Base-by-base conservation (phyloP, 2,113 vertebrate genomes). In the Indicator maculatus region DNA sequence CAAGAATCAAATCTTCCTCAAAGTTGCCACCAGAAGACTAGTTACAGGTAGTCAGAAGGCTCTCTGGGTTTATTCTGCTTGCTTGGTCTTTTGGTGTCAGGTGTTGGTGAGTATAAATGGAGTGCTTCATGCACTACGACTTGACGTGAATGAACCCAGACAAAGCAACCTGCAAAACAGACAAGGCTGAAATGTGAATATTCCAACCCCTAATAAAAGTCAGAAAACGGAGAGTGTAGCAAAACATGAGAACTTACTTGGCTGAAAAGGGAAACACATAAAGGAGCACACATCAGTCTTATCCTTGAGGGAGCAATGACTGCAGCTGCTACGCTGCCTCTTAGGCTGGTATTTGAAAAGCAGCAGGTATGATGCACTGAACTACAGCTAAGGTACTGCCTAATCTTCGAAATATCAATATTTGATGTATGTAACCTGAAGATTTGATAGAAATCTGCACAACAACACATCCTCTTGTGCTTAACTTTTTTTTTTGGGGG, bases 141-240 rank as follows among this genome's bases (percentile, higher is more conserved):
- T 83, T 77, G 91, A 94, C 53, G 66, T 47, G 73, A 73, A 41
- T 30, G 89, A 93, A 50, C 15, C 6, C 2, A 60, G 82, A 93
- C 60, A 76, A 66, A 82, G 30, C 8, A 80, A 95, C 95, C 97
- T 97, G 95, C 78, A 97, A 96, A 93, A 96, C 90, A 97, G 83
- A 95, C 53, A 95, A 93, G 55, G 90, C 84, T 94, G 92, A 63
- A 85, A 90, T 0, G 52, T 93, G 90, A 89, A 88, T 85, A 80
- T 31, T 79, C 52, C 17, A 21, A 66, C 74, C 18, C 15, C 44
- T 30, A 71, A 70, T 7, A 59, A 86, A 77, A 52, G 60, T 13
- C 72, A 87, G 66, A 64, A 91, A 93, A 45, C 2, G 31, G 72
- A 63, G 65, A 81, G 86, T 26, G 50, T 19, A 94, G 77, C 65